Conservation (phyloP, 2,113 vertebrate species). For the Gorsachius goisagi region DNA sequence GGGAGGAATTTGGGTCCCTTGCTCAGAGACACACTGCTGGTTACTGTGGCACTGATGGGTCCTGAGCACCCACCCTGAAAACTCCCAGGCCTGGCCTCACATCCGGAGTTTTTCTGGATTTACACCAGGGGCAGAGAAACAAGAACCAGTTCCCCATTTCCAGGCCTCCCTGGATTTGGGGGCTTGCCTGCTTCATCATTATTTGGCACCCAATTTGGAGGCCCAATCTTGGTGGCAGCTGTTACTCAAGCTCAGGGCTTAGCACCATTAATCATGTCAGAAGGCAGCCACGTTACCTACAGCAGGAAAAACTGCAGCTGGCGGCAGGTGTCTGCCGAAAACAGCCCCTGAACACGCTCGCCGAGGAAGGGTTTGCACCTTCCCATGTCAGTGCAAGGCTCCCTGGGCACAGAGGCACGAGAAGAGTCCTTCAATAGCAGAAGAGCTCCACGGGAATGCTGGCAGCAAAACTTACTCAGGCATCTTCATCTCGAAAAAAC, state of each 20-base stretch:
- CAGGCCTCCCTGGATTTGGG: neutral
- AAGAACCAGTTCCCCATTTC: neutral
- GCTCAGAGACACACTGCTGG: rapidly evolving
- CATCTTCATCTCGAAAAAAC: neutral
- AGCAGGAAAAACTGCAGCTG: neutral
- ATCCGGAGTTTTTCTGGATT: neutral
- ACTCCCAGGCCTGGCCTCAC: rapidly evolving
- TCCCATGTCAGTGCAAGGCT: neutral
- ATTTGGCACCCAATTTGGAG: neutral
- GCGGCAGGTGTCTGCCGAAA: neutral
- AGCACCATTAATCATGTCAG: neutral
- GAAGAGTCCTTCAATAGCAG: neutral
- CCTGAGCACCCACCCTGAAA: neutral
- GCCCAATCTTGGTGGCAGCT: neutral
- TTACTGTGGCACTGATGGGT: rapidly evolving
- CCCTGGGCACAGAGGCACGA: rapidly evolving
- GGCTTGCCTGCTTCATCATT: neutral
- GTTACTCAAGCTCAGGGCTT: neutral
- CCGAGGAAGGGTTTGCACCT: neutral
- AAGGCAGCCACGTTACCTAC: neutral
- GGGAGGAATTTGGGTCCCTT: neutral
- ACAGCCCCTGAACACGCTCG: neutral
- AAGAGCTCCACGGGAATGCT: neutral
- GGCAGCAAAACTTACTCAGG: neutral
- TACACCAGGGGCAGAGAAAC: neutral